Conservation (phyloP, 2,797 vertebrate genomes). For the Coregonus ussuriensis region DNA sequence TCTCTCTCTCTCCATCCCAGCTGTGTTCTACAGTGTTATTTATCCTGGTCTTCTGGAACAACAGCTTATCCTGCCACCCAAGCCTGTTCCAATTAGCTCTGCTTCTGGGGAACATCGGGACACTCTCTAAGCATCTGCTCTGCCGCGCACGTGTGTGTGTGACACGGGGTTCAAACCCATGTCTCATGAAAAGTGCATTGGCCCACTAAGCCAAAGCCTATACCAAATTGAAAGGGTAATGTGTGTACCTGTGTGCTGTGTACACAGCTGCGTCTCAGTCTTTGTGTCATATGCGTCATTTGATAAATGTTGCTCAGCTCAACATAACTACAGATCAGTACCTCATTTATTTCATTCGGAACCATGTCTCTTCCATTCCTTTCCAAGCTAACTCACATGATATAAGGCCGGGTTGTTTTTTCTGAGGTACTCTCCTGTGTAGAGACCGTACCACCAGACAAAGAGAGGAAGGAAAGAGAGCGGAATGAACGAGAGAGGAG, state of each 20-base stretch:
- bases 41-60: background rate
- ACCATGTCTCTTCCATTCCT: background rate
- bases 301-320: background rate
- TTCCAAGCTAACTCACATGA: background rate
- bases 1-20: background rate
- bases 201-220: too few relatives aligned
- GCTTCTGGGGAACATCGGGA: too few relatives aligned
- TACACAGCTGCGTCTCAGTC: background rate
- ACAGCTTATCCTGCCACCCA: background rate
- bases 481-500: background rate
- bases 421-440: background rate
- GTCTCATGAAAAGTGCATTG: too few relatives aligned
- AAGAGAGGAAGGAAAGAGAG: background rate
- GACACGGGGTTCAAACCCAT: too few relatives aligned
- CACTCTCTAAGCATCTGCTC: too few relatives aligned
- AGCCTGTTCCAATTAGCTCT: background rate
- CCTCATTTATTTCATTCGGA: background rate
- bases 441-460: background rate
- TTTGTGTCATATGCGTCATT: background rate
- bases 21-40: background rate
- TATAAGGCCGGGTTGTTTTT: background rate
- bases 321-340: background rate
- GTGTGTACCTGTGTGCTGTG: background rate
- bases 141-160: background rate
- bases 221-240: too few relatives aligned